Base-by-base conservation (phyloP, 2,888 invertebrate genomes). In the Trissolcus japonicus region DNA sequence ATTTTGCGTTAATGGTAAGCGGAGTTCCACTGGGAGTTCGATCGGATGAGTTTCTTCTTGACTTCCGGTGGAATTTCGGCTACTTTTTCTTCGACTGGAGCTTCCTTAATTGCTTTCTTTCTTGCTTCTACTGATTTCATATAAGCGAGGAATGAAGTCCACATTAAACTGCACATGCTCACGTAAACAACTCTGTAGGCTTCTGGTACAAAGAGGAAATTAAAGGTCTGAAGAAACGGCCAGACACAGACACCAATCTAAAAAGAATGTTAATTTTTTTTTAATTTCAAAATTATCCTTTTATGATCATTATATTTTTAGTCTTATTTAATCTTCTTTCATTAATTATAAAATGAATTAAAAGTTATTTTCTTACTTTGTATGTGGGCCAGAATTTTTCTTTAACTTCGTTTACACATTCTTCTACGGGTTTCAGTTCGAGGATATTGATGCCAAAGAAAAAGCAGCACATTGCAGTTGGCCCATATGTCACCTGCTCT, bases 91-190 rank as follows among this genome's bases (percentile, higher is more conserved):
- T 51, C 16, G 1, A 61, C 7, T 29, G 57, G 40, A 50, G 11
- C 16, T 2, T 56, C 11, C n/a, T 29, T 2, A 0, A 59, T 7
- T 1, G 1, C 50, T 65, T 76, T 68, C 48, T 76, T 48, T 60
- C 76, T 82, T 0, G 88, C 83, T 80, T 92, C 90, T 66, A 91
- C 83, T 79, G 94, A 93, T 88, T 95, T 95, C 93, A 95, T 93
- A 80, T 95, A 95, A 0, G 95, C 94, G 77, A 95, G 90, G 85
- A 93, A 95, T 14, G 93, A 92, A 0, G 94, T 94, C 95, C 95
- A 95, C 35, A 94, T 87, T 68, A 95, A 91, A 85, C 94, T 95
- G 71, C 94, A 94, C 0, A 91, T 88, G 80, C 94, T 94, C 0
- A 94, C 94, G 80, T 94, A 94, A 0, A 93, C 91, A 0, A 95